Percentiles rank a stretch among this genome's conserved stretches.
These are phyloP conservation scores for Lepidocolaptes lacrymiger DNA, from an alignment of 2,797 vertebrate genomes.

Conservation along the genomic window DNA sequence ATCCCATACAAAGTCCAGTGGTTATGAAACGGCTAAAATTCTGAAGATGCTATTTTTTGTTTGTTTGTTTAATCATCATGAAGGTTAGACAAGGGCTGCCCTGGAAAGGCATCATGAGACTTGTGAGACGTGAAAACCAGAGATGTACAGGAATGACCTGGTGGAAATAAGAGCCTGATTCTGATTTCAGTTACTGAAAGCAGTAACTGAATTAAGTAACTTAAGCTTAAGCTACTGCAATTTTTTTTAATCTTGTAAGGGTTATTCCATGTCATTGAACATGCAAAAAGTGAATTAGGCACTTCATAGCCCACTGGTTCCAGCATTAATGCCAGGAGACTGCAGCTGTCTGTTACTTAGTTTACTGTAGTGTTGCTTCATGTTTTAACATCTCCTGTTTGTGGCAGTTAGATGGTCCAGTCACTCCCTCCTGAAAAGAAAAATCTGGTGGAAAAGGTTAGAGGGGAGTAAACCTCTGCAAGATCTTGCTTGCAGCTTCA, in stretches of 20 bases:
- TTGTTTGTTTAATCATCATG: neutral
- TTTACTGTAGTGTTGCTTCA: neutral
- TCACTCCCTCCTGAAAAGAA: neutral
- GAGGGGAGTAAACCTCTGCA: neutral
- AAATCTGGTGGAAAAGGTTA: neutral
- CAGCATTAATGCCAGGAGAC: neutral
- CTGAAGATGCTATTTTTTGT: neutral
- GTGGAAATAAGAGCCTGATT: neutral
- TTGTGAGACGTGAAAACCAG: neutral
- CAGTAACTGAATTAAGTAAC: no score
- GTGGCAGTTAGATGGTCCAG: neutral
- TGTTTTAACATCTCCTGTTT: neutral
- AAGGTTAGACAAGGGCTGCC: neutral
- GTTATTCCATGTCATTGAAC: neutral
- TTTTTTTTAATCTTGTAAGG: neutral
- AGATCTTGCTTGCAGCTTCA: neutral
- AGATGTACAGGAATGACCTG: neutral
- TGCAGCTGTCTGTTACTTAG: neutral
- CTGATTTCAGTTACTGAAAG: neutral
- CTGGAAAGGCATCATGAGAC: neutral
- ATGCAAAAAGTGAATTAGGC: neutral
- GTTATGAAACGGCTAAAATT: neutral
- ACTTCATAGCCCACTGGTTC: neutral
- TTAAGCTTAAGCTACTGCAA: neutral
- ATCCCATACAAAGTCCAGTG: neutral